Conservation (phyloP, 2,888 invertebrate species). For the Sinodicranocentrus sp. region DNA sequence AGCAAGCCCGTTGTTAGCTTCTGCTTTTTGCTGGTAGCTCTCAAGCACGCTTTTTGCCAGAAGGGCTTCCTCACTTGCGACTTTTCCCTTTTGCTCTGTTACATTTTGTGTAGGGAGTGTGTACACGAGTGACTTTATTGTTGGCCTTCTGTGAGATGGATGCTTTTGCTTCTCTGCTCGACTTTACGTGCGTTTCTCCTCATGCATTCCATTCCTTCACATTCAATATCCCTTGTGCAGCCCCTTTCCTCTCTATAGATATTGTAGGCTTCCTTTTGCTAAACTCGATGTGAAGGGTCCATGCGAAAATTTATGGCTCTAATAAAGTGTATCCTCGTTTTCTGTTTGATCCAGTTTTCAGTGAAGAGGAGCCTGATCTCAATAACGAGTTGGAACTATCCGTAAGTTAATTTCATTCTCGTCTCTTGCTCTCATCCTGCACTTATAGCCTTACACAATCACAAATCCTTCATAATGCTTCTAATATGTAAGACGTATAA, state of each 20-base stretch:
- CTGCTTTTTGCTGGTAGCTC: conserved; percentile 43
- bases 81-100: conserved; percentile 18
- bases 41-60: conserved; percentile 55
- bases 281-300: conserved; percentile 63
- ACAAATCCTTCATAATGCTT: conserved; percentile 29
- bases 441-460: conserved; percentile 9
- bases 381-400: conserved; percentile 93
- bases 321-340: conserved; percentile 73
- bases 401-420: conserved; percentile 80
- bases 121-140: conserved; percentile 56
- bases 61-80: conserved; percentile 40
- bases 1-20: conserved; percentile 35
- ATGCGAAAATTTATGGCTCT: conserved; percentile 75
- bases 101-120: conserved; percentile 19
- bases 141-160: conserved; percentile 52
- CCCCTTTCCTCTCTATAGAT: neutral
- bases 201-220: conserved; percentile 11
- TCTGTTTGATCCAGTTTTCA: conserved; percentile 84
- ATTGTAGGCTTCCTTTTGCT: conserved; percentile 33
- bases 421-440: conserved; percentile 58
- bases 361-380: conserved; percentile 91
- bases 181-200: conserved; percentile 30
- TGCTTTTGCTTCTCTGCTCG: conserved; percentile 34
- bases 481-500: neutral
- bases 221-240: neutral